Evolutionary conservation across 2,888 invertebrate species (phyloP).

Genomic region (Leucozona laternaria): DNA sequence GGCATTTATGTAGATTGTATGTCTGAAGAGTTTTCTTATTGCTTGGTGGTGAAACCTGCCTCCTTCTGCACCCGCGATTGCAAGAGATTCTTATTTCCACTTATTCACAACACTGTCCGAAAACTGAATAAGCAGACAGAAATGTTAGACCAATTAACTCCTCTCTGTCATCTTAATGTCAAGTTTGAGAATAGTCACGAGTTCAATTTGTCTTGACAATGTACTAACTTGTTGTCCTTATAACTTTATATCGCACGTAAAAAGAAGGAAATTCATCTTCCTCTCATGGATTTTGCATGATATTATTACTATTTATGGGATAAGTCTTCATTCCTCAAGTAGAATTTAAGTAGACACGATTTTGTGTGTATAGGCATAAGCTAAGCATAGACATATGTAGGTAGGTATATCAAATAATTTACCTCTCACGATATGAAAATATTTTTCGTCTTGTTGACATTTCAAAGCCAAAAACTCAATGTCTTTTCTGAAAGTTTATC

Average conservation of each 20-base stretch:
- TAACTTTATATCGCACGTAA: not conserved
- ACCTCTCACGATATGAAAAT: constrained; percentile 5
- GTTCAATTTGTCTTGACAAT: not conserved
- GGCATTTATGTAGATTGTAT: no score
- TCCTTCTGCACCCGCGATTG: no score
- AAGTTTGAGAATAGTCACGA: not conserved
- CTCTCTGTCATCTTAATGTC: not conserved
- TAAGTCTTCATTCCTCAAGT: not conserved
- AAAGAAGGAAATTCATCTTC: not conserved
- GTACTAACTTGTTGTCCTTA: not conserved
- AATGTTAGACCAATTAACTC: not conserved
- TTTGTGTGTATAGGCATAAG: not conserved
- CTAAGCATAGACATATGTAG: no score
- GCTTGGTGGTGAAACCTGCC: no score
- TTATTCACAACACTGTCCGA: no score
- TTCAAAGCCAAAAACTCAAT: constrained; percentile 14
- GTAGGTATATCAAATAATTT: not conserved
- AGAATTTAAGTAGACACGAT: not conserved
- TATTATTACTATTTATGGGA: constrained; percentile 7
- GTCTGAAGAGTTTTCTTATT: no score
- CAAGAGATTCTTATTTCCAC: no score
- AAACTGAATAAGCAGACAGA: no score
- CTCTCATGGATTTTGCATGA: not conserved
- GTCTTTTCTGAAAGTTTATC: constrained; percentile 2
- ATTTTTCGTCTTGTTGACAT: constrained; percentile 25